Evolutionary conservation across 35 echinoderm and acorn worm species (phyloP).

Genomic region (Stichopus chloronotus): DNA sequence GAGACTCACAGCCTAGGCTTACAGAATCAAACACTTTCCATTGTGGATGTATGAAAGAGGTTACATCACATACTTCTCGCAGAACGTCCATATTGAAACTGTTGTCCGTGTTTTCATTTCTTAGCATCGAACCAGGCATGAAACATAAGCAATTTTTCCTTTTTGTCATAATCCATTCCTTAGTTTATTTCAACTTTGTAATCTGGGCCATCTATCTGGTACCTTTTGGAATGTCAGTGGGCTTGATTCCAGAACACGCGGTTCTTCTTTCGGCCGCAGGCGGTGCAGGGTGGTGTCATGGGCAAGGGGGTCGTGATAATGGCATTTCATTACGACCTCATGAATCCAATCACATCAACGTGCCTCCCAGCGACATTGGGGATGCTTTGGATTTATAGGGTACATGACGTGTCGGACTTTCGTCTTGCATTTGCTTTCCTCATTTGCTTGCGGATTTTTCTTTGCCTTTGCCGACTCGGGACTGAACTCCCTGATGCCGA

Average conservation of each 20-base stretch:
- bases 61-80: background rate
- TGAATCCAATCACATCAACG: background rate
- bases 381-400: background rate
- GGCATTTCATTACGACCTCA: background rate
- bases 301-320: background rate
- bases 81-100: background rate
- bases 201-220: constrained; percentile 5
- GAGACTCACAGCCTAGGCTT: background rate
- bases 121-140: background rate
- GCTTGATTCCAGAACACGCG: background rate
- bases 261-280: background rate
- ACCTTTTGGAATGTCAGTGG: background rate
- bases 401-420: background rate
- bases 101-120: background rate
- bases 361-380: background rate
- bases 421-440: background rate
- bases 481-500: background rate
- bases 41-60: too few relatives aligned
- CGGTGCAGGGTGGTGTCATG: background rate
- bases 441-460: background rate
- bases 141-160: background rate
- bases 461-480: background rate
- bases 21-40: background rate
- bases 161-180: background rate
- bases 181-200: background rate